These are phyloP conservation scores for Oxygymnocypris stewartii DNA, from an alignment of 2,113 vertebrate genomes.

Conservation along the genomic window DNA sequence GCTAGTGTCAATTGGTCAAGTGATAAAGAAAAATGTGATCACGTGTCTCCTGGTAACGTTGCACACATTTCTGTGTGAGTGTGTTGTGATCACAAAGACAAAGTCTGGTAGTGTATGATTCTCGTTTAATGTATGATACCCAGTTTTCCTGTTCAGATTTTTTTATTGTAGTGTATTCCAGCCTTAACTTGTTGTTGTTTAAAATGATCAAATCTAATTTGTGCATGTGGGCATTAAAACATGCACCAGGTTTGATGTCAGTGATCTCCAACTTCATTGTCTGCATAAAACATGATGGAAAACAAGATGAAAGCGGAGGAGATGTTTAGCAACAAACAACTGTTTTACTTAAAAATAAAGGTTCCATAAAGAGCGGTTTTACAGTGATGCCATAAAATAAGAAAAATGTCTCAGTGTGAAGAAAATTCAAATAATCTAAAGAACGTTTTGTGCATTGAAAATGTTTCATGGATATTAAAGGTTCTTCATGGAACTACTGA, in stretches of 20 bases:
- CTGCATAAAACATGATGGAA: neutral
- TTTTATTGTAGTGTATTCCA: neutral
- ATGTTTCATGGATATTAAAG: too few relatives aligned
- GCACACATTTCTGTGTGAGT: neutral
- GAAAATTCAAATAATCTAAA: too few relatives aligned
- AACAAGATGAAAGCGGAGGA: neutral
- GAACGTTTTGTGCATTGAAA: too few relatives aligned
- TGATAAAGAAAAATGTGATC: too few relatives aligned
- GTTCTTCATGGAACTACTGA: neutral
- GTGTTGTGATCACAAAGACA: neutral
- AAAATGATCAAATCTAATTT: neutral
- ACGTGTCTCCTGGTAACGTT: too few relatives aligned
- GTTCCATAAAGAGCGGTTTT: too few relatives aligned
- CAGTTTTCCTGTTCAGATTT: too few relatives aligned
- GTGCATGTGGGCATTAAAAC: neutral
- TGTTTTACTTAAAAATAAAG: neutral
- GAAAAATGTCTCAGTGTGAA: too few relatives aligned
- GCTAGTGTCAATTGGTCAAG: too few relatives aligned
- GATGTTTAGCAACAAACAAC: neutral
- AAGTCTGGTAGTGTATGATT: neutral
- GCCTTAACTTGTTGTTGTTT: neutral
- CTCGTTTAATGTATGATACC: neutral
- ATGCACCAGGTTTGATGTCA: neutral
- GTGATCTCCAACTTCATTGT: neutral
- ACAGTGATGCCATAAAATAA: too few relatives aligned